Evolutionary conservation across 2,888 invertebrate species (phyloP), one percentile per base, ranked within the genome.

Genomic region (Crocallis elinguaria): DNA sequence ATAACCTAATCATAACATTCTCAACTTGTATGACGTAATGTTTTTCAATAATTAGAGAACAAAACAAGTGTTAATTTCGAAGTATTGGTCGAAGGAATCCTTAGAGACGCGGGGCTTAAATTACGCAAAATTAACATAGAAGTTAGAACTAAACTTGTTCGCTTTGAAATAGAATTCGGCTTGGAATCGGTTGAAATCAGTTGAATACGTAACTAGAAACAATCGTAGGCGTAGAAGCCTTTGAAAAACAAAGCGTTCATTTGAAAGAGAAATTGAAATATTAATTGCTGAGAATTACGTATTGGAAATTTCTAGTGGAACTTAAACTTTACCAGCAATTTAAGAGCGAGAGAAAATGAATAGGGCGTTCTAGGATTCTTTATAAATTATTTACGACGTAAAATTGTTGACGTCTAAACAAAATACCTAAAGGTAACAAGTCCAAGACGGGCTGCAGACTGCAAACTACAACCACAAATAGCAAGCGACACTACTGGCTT

Each of bases 61-160:
- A 27, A 27, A n/a, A 27, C 27, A 29, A 29, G 29, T 12, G 12
- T 29, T 6, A 11, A 29, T 29, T 29, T 29, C 29, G 1, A 27
- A n/a, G 3, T 32, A 35, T 23, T 21, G 25, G 42, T 13, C 19
- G 7, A 29, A 4, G 8, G 53, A 53, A 53, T 13, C 48, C 48
- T 42, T 42, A 42, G 16, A 38, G 2, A n/a, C n/a, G 29, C 3
- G 27, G 16, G 19, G 46, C 32, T 27, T 11, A 33, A 37, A 48
- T 27, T 8, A 19, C 37, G 33, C 53, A 43, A 38, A 43, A 43
- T 29, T 42, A n/a, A n/a, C n/a, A n/a, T n/a, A n/a, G n/a, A n/a
- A n/a, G 32, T 32, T 16, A 42, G 21, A 45, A 51, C 13, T 33
- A 17, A 12, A 37, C 29, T 19, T n/a, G n/a, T n/a, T 6, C 16